These are phyloP conservation scores for Thomomys bottae DNA, from an alignment of 2,113 vertebrate species.

Conservation along the genomic window DNA sequence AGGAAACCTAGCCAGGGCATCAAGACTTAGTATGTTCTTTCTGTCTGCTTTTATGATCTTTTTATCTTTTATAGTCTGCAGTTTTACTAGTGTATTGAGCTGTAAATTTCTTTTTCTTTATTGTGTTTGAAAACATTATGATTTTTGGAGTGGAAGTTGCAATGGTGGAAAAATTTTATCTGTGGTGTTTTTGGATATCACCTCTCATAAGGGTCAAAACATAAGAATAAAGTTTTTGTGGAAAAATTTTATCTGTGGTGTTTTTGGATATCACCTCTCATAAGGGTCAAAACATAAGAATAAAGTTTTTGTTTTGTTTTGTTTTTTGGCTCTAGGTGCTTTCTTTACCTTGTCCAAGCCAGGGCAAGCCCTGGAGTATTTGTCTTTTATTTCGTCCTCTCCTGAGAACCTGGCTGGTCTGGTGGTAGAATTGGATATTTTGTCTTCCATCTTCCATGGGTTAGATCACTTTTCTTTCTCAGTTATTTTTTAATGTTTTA, in stretches of 20 bases:
- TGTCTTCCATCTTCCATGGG: neutral
- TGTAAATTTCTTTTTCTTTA: constrained; percentile 2
- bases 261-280: neutral
- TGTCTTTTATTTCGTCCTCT: neutral
- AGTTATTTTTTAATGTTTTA: no score
- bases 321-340: neutral
- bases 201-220: neutral
- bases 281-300: neutral
- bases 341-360: neutral
- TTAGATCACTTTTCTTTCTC: neutral
- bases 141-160: neutral
- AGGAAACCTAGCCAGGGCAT: neutral
- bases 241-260: neutral
- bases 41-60: neutral
- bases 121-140: neutral
- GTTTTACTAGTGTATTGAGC: neutral
- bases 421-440: neutral
- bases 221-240: neutral
- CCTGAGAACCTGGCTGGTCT: neutral
- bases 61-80: neutral
- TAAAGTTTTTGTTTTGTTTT: neutral
- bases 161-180: neutral
- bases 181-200: neutral
- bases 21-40: neutral
- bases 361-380: no score